phyloP scores from a whole-genome alignment of 2,113 vertebrate species.

The Candoia aspera region DNA sequence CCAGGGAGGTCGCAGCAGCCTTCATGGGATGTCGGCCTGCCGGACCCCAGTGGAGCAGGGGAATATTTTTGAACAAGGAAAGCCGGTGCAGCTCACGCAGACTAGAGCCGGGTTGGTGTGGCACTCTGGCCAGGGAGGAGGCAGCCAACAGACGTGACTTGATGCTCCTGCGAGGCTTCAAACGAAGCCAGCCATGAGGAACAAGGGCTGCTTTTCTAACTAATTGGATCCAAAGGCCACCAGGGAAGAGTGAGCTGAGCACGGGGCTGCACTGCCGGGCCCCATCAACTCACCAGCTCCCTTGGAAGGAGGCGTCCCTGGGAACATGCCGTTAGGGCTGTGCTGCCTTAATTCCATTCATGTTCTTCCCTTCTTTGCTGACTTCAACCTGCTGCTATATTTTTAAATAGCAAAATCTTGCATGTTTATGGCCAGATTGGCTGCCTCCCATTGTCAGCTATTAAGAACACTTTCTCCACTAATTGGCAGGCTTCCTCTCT shows the following conservation, averaged over 20 bases:
- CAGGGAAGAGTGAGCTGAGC: neutral
- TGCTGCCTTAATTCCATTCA: neutral
- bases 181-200: neutral
- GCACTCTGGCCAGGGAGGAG: neutral
- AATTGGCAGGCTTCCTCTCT: neutral
- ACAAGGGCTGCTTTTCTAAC: neutral
- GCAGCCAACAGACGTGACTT: neutral
- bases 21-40: neutral
- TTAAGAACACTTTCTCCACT: slow-evolving; percentile 1
- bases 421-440: neutral
- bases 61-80: neutral
- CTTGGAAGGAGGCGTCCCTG: neutral
- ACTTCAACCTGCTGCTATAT: neutral
- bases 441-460: neutral
- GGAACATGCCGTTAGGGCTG: neutral
- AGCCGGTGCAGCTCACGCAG: neutral
- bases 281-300: neutral
- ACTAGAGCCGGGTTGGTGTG: neutral
- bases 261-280: neutral
- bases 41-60: neutral
- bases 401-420: neutral
- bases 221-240: neutral
- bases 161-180: neutral
- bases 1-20: neutral
- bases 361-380: neutral